Evolutionary conservation across 2,797 vertebrate species (phyloP).

Genomic region (Gymnoscopelus microlampas): DNA sequence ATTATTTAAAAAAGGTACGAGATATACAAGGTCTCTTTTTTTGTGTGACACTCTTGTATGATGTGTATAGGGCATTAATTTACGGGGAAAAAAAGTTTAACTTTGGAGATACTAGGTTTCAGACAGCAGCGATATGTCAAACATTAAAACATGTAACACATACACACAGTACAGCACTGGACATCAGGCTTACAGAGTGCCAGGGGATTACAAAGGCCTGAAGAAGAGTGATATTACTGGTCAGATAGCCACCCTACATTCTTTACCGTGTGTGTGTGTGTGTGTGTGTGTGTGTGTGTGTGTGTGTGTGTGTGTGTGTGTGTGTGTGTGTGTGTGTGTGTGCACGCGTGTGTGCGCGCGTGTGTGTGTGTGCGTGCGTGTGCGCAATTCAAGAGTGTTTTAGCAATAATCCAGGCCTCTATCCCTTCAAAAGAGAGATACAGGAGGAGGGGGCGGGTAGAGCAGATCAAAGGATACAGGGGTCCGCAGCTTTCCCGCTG

Average conservation of each 20-base stretch:
- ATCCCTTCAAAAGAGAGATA: not conserved
- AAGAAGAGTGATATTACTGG: constrained; percentile 60
- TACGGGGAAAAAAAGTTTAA: no score
- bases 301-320: constrained; percentile 25
- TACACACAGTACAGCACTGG: constrained; percentile 22
- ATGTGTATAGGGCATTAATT: no score
- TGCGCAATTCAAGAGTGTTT: not conserved
- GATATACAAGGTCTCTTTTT: no score
- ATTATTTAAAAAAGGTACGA: no score
- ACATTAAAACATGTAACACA: no score
- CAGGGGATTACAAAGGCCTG: constrained; percentile 68
- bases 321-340: constrained; percentile 7
- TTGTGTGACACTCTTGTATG: no score
- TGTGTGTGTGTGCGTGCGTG: not conserved
- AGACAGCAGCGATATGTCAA: no score
- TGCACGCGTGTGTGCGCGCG: not conserved
- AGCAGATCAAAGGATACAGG: not conserved
- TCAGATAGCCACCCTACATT: constrained; percentile 31
- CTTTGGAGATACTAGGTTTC: no score
- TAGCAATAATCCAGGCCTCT: not conserved
- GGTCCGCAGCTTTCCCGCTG: no score
- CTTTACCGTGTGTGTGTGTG: constrained; percentile 42
- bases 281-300: constrained; percentile 23
- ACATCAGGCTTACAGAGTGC: constrained; percentile 58
- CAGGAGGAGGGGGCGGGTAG: constrained; percentile 6